Percentiles rank a stretch among this genome's conserved stretches.
Evolutionary conservation across 2,113 vertebrate genomes (phyloP).

Genomic region (Orientallactaga bullata): DNA sequence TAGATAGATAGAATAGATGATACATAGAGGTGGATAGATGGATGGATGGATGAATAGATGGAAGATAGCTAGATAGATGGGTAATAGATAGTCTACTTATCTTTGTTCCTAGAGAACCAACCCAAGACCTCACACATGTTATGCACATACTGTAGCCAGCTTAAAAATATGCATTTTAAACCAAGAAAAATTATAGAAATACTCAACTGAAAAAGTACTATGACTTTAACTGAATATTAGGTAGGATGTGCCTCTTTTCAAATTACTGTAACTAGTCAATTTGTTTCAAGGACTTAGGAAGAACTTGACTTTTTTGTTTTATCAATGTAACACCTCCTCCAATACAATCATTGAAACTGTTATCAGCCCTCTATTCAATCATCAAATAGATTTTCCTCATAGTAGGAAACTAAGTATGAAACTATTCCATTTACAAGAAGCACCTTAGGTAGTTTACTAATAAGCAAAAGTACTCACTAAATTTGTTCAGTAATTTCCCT

Average conservation of each 20-base stretch:
- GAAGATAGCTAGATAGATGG: no score
- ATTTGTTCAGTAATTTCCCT: constrained; percentile 38
- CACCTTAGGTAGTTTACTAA: constrained; percentile 40
- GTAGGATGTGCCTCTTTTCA: neutral
- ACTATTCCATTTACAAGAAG: constrained; percentile 44
- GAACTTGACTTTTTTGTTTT: constrained; percentile 45
- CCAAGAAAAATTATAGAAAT: constrained; percentile 45
- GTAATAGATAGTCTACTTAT: neutral
- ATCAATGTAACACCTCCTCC: neutral
- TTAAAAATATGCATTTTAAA: neutral
- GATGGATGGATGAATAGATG: no score
- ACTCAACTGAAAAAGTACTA: neutral
- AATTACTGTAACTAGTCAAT: constrained; percentile 42
- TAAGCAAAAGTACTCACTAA: constrained; percentile 50
- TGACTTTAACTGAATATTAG: constrained; percentile 29
- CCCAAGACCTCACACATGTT: neutral
- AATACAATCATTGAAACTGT: neutral
- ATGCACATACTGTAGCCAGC: neutral
- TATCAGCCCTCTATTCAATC: neutral
- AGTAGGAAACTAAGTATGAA: constrained; percentile 38
- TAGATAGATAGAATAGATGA: no score
- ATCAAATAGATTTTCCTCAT: constrained; percentile 13
- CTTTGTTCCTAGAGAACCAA: neutral
- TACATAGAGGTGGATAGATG: no score
- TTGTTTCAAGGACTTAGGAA: constrained; percentile 49